These are phyloP conservation scores for Psittacula cyanocephala DNA, from an alignment of 2,113 vertebrate genomes.

Conservation along the genomic window DNA sequence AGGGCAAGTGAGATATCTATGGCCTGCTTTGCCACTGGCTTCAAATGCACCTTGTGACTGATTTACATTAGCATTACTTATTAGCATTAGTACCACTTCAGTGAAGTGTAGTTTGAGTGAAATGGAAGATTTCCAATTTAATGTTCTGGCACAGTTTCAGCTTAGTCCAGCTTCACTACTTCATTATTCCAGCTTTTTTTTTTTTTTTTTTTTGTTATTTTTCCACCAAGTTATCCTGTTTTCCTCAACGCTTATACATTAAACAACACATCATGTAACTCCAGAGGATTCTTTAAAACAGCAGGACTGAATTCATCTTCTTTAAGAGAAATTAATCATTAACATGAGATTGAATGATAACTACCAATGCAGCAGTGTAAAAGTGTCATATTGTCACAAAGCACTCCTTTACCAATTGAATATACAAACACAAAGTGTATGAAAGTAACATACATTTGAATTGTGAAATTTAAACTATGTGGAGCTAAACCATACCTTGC, in stretches of 20 bases:
- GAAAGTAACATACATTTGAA: neutral
- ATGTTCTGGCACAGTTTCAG: neutral
- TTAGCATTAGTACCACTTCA: neutral
- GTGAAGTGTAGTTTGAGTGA: neutral
- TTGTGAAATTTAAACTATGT: neutral
- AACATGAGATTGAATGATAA: slow-evolving; percentile 18
- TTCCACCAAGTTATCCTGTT: neutral
- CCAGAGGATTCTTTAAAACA: slow-evolving; percentile 46
- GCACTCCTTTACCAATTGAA: neutral
- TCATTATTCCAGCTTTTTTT: neutral
- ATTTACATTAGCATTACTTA: neutral
- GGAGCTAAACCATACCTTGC: neutral
- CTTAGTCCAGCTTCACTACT: neutral
- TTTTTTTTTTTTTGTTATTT: neutral
- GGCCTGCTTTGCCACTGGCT: neutral
- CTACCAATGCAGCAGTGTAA: neutral
- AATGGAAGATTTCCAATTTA: neutral
- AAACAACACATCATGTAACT: slow-evolving; percentile 30
- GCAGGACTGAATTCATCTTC: neutral
- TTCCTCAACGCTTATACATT: slow-evolving; percentile 20
- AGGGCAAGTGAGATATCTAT: neutral
- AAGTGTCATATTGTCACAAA: neutral
- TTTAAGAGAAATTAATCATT: slow-evolving; percentile 29
- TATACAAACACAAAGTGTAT: neutral
- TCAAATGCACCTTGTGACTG: neutral